A percentile compares a stretch with the other conserved stretches of the same genome.
phyloP scores from a whole-genome alignment of 1,140 invertebrate genomes.

The Aphis craccivora region DNA sequence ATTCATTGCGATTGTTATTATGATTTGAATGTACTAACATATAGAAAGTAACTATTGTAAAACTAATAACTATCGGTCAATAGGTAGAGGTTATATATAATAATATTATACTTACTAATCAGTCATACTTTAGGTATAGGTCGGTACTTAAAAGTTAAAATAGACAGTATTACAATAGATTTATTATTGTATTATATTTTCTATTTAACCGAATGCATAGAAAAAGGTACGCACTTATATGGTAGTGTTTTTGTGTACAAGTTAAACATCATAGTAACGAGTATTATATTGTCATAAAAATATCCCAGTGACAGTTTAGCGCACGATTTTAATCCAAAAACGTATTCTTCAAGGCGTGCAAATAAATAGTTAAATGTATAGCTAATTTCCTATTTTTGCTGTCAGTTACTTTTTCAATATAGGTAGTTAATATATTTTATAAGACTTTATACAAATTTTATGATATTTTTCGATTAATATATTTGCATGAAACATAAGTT shows the following conservation, averaged over 20 bases:
- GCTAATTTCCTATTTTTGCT: neutral
- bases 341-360: neutral
- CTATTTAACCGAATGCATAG: neutral
- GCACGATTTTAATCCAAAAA: neutral
- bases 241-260: neutral
- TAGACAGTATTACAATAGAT: neutral
- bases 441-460: neutral
- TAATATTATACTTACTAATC: neutral
- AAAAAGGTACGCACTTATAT: neutral
- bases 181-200: neutral
- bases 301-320: neutral
- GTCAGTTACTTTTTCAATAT: conserved; percentile 7
- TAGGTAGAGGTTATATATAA: neutral
- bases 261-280: neutral
- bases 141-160: neutral
- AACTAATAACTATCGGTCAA: neutral
- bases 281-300: neutral
- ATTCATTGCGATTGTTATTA: neutral
- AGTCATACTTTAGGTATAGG: neutral
- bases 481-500: neutral
- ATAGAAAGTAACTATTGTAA: neutral
- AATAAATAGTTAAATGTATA: neutral
- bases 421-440: neutral
- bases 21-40: neutral
- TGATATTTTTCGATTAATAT: neutral